Conservation (phyloP, 2,888 invertebrate species). For the Athetis lepigone region DNA sequence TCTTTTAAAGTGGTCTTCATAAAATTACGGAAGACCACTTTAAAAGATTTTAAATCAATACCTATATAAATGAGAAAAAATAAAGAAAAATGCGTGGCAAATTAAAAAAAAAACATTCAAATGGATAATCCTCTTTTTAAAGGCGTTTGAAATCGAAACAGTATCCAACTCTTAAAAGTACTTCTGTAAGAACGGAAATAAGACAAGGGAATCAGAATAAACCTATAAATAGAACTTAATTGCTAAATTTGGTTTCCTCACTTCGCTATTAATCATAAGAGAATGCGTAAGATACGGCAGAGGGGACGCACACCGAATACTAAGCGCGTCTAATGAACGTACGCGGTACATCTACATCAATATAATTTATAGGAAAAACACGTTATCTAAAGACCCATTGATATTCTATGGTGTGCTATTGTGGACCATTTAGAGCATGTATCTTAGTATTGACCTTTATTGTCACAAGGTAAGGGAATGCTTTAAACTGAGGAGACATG, state of each 20-base stretch:
- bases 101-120: no score
- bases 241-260: background rate
- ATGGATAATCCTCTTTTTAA: no score
- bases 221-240: background rate
- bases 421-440: background rate
- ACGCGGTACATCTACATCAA: conserved; percentile 13
- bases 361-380: conserved; percentile 27
- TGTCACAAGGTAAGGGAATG: background rate
- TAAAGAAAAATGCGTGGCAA: no score
- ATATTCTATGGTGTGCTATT: background rate
- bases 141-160: no score
- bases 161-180: no score
- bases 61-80: no score
- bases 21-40: no score
- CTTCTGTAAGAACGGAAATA: no score
- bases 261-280: conserved; percentile 31
- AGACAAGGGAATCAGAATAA: background rate
- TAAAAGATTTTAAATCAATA: no score
- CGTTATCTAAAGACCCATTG: background rate
- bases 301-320: conserved; percentile 29
- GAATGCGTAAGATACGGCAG: conserved; percentile 23
- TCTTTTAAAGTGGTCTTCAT: no score
- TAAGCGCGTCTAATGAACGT: conserved; percentile 40
- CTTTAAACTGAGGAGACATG: background rate
- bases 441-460: background rate